Evolutionary conservation across 2,888 invertebrate species (phyloP).

Genomic region (Liopterus haemorrhoidalis): DNA sequence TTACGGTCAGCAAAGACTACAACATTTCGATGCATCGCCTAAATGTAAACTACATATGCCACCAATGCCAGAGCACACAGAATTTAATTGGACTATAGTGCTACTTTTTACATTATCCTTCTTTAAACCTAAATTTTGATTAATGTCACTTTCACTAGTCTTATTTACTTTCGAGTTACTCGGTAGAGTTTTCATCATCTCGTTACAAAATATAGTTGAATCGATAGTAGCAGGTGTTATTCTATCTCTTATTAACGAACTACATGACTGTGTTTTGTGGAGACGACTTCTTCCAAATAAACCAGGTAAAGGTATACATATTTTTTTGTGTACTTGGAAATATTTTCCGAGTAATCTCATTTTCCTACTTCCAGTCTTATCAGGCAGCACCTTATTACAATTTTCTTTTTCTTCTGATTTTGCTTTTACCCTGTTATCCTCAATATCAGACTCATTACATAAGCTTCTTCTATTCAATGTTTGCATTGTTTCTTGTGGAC

Average conservation of each 20-base stretch:
- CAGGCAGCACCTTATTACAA: constrained; percentile 38
- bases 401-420: constrained; percentile 36
- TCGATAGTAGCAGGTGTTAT: constrained; percentile 44
- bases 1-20: constrained; percentile 52
- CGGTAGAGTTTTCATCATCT: constrained; percentile 43
- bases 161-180: constrained; percentile 40
- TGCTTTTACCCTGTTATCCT: no score
- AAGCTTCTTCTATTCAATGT: constrained; percentile 25
- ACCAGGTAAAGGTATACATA: constrained; percentile 57
- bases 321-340: constrained; percentile 61
- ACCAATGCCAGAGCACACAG: constrained; percentile 47
- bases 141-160: constrained; percentile 50
- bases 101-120: constrained; percentile 22
- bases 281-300: constrained; percentile 51
- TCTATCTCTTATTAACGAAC: constrained; percentile 53
- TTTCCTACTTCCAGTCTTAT: constrained; percentile 46
- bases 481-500: no score
- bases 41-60: constrained; percentile 52
- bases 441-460: no score
- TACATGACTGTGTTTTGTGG: constrained; percentile 59
- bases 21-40: constrained; percentile 53
- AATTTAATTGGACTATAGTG: constrained; percentile 42
- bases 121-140: constrained; percentile 47
- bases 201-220: constrained; percentile 41
- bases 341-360: constrained; percentile 60